Percentiles rank a stretch among this genome's conserved stretches.
Conservation (phyloP, 2,113 vertebrate species). For the Vimba vimba region DNA sequence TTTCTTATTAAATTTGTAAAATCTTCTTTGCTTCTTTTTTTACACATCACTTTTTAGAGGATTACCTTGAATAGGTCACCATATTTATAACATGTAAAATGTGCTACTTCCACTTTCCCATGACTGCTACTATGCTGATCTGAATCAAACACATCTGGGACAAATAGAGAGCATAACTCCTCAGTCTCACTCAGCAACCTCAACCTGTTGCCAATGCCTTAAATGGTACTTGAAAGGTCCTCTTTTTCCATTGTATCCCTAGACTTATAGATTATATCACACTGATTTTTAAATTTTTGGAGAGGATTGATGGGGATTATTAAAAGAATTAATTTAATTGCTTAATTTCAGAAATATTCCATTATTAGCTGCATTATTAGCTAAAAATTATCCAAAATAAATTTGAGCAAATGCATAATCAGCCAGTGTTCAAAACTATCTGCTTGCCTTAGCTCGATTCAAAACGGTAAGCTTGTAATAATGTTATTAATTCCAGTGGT, state of each 20-base stretch:
- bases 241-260: slow-evolving; percentile 19
- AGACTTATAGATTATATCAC: not conserved
- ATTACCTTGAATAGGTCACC: not conserved
- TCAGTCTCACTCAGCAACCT: slow-evolving; percentile 2
- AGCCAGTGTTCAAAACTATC: too few relatives aligned
- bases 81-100: not conserved
- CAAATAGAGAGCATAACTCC: slow-evolving; percentile 22
- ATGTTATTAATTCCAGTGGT: too few relatives aligned
- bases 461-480: too few relatives aligned
- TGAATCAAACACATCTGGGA: slow-evolving; percentile 43
- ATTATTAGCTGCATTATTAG: not conserved
- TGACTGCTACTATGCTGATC: slow-evolving; percentile 14
- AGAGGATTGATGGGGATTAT: not conserved
- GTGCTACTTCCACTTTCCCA: slow-evolving; percentile 31
- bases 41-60: not conserved
- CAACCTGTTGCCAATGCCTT: slow-evolving; percentile 25
- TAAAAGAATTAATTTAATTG: not conserved
- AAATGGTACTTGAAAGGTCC: slow-evolving; percentile 31
- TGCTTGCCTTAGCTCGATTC: too few relatives aligned
- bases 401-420: too few relatives aligned
- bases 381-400: too few relatives aligned
- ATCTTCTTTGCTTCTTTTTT: not conserved
- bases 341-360: not conserved
- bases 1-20: not conserved
- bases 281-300: not conserved